phyloP scores from a whole-genome alignment of 2,888 invertebrate species.

The Sarcophaga rosellei region DNA sequence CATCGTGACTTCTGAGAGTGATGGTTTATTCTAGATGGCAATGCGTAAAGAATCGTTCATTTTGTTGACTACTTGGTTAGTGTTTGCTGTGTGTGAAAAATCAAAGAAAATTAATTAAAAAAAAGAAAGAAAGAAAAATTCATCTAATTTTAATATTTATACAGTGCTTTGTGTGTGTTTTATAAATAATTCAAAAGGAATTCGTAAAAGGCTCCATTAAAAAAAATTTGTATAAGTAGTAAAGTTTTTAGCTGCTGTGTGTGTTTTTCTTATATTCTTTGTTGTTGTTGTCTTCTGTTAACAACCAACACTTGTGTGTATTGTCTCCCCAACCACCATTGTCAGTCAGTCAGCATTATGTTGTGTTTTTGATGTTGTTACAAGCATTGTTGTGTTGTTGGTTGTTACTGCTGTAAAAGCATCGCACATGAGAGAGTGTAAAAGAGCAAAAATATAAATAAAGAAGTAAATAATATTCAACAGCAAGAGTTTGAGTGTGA shows the following conservation, averaged over 20 bases:
- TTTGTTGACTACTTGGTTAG: constrained; percentile 17
- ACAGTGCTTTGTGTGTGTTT: too few relatives aligned
- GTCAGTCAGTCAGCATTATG: background rate
- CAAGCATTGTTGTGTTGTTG: constrained; percentile 31
- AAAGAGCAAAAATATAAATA: constrained; percentile 32
- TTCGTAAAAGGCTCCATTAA: background rate
- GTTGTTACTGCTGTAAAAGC: constrained; percentile 34
- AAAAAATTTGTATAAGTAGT: background rate
- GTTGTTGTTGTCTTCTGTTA: too few relatives aligned
- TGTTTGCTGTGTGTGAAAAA: constrained; percentile 40
- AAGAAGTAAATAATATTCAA: constrained; percentile 13
- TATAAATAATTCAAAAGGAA: too few relatives aligned
- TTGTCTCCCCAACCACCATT: constrained; percentile 14
- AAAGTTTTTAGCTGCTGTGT: background rate
- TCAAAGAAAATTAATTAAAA: background rate
- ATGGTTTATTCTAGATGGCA: constrained; percentile 63
- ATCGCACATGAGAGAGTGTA: constrained; percentile 43
- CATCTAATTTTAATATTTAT: too few relatives aligned
- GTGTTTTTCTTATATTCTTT: too few relatives aligned
- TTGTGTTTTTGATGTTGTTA: background rate
- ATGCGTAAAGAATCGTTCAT: constrained; percentile 23
- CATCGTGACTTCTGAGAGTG: constrained; percentile 69
- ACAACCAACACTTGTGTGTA: constrained; percentile 5
- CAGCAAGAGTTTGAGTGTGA: background rate
- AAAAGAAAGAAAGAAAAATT: background rate